Evolutionary conservation across 1,140 invertebrate genomes (phyloP).

Genomic region (Diabrotica virgifera): DNA sequence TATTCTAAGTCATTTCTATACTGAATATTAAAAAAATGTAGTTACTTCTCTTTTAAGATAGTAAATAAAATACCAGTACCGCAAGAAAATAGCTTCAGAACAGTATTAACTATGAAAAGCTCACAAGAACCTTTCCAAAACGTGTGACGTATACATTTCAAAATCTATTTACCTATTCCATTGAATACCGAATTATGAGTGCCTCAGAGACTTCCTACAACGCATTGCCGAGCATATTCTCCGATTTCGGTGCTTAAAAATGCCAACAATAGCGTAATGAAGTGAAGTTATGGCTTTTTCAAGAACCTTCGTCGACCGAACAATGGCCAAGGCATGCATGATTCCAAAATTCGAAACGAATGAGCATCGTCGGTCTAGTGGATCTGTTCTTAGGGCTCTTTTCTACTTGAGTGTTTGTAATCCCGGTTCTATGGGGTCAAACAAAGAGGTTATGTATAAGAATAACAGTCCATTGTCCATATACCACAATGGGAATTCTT

Average conservation of each 20-base stretch:
- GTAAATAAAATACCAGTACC: too few relatives aligned
- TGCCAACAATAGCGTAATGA: conserved; percentile 8
- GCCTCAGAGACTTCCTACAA: too few relatives aligned
- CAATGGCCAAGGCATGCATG: not conserved
- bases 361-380: conserved; percentile 8
- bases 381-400: conserved; percentile 1
- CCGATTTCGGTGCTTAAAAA: not conserved
- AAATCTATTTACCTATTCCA: too few relatives aligned
- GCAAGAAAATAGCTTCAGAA: too few relatives aligned
- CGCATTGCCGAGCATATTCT: too few relatives aligned
- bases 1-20: too few relatives aligned
- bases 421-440: not conserved
- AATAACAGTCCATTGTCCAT: conserved; percentile 5
- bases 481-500: not conserved
- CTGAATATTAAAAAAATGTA: too few relatives aligned
- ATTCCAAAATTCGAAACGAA: conserved; percentile 8
- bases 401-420: not conserved
- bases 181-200: too few relatives aligned
- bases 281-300: conserved; percentile 1
- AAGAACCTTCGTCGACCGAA: conserved; percentile 3
- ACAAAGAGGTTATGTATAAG: conserved; percentile 6
- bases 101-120: too few relatives aligned
- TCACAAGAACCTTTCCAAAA: too few relatives aligned
- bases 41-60: too few relatives aligned
- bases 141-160: too few relatives aligned